Evolutionary conservation across 2,113 vertebrate genomes (phyloP).

Genomic region (Sinosuthora webbiana): DNA sequence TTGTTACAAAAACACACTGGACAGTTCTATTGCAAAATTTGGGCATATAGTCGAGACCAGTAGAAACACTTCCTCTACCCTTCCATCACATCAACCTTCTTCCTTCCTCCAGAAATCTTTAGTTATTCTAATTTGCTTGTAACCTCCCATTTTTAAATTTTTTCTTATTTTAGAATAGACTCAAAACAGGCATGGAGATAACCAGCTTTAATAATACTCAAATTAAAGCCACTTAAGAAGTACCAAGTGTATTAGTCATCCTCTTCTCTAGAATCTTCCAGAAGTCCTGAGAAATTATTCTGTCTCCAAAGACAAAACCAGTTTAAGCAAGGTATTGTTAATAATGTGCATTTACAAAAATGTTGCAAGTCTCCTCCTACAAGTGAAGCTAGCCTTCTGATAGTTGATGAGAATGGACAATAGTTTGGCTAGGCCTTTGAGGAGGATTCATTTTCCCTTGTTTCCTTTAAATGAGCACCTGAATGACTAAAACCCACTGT

Average conservation of each 20-base stretch:
- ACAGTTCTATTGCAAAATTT: neutral
- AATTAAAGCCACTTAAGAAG: neutral
- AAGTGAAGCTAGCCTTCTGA: neutral
- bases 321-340: neutral
- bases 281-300: neutral
- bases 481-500: neutral
- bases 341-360: neutral
- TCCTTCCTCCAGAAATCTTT: neutral
- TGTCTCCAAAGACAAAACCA: neutral
- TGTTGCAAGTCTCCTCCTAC: neutral
- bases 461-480: neutral
- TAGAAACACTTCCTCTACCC: neutral
- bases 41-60: neutral
- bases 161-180: neutral
- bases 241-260: neutral
- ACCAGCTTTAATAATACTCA: neutral
- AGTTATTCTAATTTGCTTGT: neutral
- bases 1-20: neutral
- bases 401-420: neutral
- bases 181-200: neutral
- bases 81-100: neutral
- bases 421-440: neutral
- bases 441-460: neutral
- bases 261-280: neutral
- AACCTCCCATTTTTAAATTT: neutral